Conservation (phyloP, 2,888 invertebrate genomes). For the Lepidonotus clava region DNA sequence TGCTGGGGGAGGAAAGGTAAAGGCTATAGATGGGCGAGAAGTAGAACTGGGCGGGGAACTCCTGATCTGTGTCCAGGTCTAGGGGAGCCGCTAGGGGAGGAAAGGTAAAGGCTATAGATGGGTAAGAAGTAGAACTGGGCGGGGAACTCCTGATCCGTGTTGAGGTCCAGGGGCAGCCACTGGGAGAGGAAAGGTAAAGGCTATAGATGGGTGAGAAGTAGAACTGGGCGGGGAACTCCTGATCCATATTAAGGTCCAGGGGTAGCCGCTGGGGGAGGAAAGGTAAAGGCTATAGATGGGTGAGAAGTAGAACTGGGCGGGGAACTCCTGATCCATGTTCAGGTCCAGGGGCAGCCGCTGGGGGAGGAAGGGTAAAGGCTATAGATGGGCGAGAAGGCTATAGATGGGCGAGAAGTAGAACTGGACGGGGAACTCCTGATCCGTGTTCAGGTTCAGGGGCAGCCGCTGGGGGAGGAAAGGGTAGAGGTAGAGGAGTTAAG, state of each 20-base stretch:
- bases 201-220: too few relatives aligned
- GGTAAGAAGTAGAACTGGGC: constrained; percentile 40
- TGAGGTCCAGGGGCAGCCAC: constrained; percentile 24
- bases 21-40: background rate
- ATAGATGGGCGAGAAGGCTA: too few relatives aligned
- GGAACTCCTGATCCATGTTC: constrained; percentile 31
- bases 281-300: too few relatives aligned
- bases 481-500: too few relatives aligned
- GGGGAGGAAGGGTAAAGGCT: background rate
- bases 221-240: too few relatives aligned
- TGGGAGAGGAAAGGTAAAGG: background rate
- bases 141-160: constrained; percentile 40
- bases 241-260: too few relatives aligned
- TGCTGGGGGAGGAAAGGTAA: constrained; percentile 2
- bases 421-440: constrained; percentile 40
- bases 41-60: constrained; percentile 39
- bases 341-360: constrained; percentile 37
- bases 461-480: constrained; percentile 17
- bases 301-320: constrained; percentile 37
- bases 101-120: too few relatives aligned
- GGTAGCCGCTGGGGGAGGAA: too few relatives aligned
- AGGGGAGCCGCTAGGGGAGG: too few relatives aligned
- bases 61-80: constrained; percentile 31
- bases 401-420: constrained; percentile 39
- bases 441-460: constrained; percentile 17